Evolutionary conservation across 2,888 invertebrate species (phyloP), one percentile per base, ranked within the genome.

Genomic region (Nyleta sp.): DNA sequence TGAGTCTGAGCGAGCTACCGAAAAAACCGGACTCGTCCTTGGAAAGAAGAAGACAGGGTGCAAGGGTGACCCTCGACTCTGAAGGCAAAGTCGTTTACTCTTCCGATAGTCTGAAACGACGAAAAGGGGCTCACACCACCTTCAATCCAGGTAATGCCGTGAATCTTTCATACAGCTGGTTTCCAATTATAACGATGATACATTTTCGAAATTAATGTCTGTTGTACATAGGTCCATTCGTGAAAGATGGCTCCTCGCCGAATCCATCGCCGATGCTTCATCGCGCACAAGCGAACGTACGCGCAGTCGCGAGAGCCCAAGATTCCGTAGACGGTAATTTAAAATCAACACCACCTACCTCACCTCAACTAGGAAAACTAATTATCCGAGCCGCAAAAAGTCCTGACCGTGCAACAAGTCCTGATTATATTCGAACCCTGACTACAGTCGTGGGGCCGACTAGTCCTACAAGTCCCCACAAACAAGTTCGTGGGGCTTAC

Each of bases 41-140:
- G 80, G 89, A 93, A 44, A 91, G 91, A 90, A 93, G 91, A 89
- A 91, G 92, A 67, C 94, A 94, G 87, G 96, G 96, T 20, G 95
- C 96, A 18, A 93, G 96, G 86, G 96, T 97, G 40, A 95, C 95
- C 33, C 91, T 97, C 46, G 96, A 97, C 91, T 95, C 97, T 20
- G 95, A 95, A 86, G 97, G 97, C 59, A 96, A 96, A 92, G 96
- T 97, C 46, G 95, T 97, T 76, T 97, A 95, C 91, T 95, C 95
- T 80, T 97, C 97, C 17, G 97, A 97, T 85, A 97, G 96, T 87
- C 91, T 97, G 80, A 95, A 94, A 87, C 92, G 96, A 84, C 92
- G 95, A 80, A 96, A 96, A 92, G 95, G 95, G 75, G 95, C 95
- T 13, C 95, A 96, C 87, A 95, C 96, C 35, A 96, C 96, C 31